Conservation (phyloP, 2,797 vertebrate species). For the Hemitrygon akajei region DNA sequence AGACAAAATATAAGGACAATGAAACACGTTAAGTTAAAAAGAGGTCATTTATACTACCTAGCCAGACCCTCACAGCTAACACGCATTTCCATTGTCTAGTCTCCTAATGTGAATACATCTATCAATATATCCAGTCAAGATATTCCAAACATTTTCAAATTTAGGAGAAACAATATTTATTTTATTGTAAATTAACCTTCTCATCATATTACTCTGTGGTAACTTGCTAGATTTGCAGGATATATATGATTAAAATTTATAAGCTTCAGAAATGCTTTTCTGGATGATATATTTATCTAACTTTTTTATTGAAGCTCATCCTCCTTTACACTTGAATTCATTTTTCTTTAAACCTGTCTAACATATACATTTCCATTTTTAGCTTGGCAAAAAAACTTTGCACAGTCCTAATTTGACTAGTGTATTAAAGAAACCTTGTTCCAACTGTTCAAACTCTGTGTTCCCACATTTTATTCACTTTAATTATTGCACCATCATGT, state of each 20-base stretch:
- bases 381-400: not conserved
- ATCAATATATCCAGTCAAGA: not conserved
- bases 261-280: not conserved
- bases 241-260: not conserved
- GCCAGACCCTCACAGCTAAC: not conserved
- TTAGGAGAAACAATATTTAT: not conserved
- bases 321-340: not conserved
- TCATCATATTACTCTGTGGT: not conserved
- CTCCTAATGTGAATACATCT: not conserved
- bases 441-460: not conserved
- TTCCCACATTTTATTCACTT: not conserved
- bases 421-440: not conserved
- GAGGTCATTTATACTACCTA: not conserved
- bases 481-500: not conserved
- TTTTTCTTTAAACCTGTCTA: not conserved
- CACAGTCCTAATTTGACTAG: not conserved
- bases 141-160: not conserved
- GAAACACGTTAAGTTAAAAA: not conserved
- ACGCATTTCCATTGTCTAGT: not conserved
- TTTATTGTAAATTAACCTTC: not conserved
- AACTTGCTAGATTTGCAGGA: not conserved
- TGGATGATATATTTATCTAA: not conserved
- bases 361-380: not conserved
- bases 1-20: not conserved
- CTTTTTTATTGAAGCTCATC: not conserved